A percentile compares a stretch with the other conserved stretches of the same genome.
phyloP scores from a whole-genome alignment of 2,113 vertebrate genomes.

The Dicentrarchus labrax region DNA sequence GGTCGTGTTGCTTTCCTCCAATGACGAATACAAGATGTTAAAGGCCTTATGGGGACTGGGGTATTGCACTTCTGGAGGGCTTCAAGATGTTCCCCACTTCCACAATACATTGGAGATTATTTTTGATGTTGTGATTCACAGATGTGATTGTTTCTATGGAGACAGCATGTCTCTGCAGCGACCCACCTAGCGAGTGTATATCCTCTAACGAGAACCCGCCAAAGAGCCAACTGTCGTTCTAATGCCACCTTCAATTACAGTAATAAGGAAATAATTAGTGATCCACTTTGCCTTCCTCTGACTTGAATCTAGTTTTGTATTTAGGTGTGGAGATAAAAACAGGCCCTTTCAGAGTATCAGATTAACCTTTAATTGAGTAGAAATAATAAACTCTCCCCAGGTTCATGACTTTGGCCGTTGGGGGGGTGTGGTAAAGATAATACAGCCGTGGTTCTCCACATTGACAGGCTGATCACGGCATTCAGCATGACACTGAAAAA shows the following conservation, averaged over 20 bases:
- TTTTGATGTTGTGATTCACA: constrained; percentile 31
- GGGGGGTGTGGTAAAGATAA: constrained; percentile 49
- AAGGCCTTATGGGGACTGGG: constrained; percentile 23
- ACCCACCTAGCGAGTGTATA: background rate
- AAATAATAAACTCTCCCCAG: constrained; percentile 69
- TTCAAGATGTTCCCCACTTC: constrained; percentile 19
- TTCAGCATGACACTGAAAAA: constrained; percentile 42
- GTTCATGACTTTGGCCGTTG: constrained; percentile 32
- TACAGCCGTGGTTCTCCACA: constrained; percentile 13
- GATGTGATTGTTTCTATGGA: constrained; percentile 23
- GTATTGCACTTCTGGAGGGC: constrained; percentile 21
- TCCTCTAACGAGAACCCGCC: background rate
- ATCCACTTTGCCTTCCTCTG: constrained; percentile 3
- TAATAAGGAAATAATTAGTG: constrained; percentile 61
- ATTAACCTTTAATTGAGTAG: constrained; percentile 61
- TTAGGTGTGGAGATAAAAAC: constrained; percentile 25
- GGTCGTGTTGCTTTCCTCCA: constrained; percentile 30
- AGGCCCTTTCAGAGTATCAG: constrained; percentile 37
- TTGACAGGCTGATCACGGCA: constrained; percentile 43
- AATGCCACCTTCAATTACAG: constrained; percentile 26
- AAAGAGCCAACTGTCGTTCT: constrained; percentile 11
- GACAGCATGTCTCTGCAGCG: constrained; percentile 10
- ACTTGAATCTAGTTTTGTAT: constrained; percentile 22
- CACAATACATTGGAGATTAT: background rate
- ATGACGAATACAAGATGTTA: constrained; percentile 40